phyloP scores from a whole-genome alignment of 53 echinoderm and acorn worm species.

The Apostichopus leukothele region DNA sequence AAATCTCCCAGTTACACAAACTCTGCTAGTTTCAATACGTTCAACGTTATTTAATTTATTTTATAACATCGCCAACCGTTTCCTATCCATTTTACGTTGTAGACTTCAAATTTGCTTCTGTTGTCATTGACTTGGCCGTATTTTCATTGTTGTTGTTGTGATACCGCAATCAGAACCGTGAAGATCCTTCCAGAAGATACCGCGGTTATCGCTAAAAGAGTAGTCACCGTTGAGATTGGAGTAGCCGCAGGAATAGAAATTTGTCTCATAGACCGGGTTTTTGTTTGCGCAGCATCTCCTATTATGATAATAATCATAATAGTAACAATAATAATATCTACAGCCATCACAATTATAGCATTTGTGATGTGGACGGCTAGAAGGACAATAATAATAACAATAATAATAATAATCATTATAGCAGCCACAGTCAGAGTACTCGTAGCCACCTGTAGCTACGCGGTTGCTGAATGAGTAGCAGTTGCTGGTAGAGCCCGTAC shows the following conservation, averaged over 20 bases:
- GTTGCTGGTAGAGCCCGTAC: no score
- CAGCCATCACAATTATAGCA: background rate
- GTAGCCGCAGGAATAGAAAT: background rate
- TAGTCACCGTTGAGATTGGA: background rate
- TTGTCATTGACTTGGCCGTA: background rate
- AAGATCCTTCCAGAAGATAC: background rate
- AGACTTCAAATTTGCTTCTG: no score
- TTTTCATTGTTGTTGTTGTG: background rate
- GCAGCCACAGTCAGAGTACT: no score
- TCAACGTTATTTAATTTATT: no score
- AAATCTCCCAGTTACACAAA: no score
- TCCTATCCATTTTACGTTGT: no score
- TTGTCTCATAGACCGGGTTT: background rate
- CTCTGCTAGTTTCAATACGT: no score
- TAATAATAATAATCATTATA: background rate
- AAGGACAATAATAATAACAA: no score
- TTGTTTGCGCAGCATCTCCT: background rate
- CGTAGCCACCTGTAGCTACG: no score
- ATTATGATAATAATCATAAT: accelerated
- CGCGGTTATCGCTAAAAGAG: background rate
- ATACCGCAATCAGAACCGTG: background rate
- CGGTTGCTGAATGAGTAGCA: no score
- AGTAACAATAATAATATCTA: no score
- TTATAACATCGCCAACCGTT: no score
- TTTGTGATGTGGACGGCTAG: background rate